phyloP scores from a whole-genome alignment of 2,888 invertebrate genomes.

The Platypus cylindrus region DNA sequence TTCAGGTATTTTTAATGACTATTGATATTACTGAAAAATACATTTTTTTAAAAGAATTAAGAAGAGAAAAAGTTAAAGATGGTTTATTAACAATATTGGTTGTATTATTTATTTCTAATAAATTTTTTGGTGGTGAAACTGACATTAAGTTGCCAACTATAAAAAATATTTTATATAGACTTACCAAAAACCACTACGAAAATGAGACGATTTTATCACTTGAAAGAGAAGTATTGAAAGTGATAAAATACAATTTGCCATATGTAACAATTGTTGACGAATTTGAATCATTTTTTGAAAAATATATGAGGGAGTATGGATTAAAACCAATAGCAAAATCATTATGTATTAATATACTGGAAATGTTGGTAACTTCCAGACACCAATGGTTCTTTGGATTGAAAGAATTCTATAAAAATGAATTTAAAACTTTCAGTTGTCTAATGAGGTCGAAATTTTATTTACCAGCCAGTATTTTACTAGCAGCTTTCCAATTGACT shows the following conservation, averaged over 20 bases:
- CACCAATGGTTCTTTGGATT: constrained; percentile 23
- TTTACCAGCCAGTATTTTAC: constrained; percentile 25
- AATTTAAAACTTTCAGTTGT: constrained; percentile 21
- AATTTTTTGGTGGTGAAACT: constrained; percentile 23
- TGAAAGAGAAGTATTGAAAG: constrained; percentile 25
- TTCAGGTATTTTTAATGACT: constrained; percentile 27
- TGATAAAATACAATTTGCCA: constrained; percentile 24
- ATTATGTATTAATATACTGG: constrained; percentile 25
- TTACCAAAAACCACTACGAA: constrained; percentile 19
- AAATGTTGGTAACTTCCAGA: constrained; percentile 22
- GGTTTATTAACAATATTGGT: constrained; percentile 21
- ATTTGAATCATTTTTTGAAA: constrained; percentile 26
- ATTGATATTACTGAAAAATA: constrained; percentile 27
- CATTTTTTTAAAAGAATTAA: constrained; percentile 19
- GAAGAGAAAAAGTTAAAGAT: constrained; percentile 20
- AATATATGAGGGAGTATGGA: constrained; percentile 22
- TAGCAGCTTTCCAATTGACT: constrained; percentile 22
- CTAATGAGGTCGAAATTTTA: constrained; percentile 25
- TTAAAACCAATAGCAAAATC: constrained; percentile 21
- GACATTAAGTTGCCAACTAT: constrained; percentile 22
- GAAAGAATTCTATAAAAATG: constrained; percentile 23
- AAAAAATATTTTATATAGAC: constrained; percentile 19
- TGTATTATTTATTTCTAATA: constrained; percentile 25
- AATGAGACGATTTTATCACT: constrained; percentile 16
- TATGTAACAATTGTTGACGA: constrained; percentile 25